Percentiles rank a stretch among this genome's conserved stretches.
Evolutionary conservation across 2,888 invertebrate genomes (phyloP).

Genomic region (Cataglyphis albicans): DNA sequence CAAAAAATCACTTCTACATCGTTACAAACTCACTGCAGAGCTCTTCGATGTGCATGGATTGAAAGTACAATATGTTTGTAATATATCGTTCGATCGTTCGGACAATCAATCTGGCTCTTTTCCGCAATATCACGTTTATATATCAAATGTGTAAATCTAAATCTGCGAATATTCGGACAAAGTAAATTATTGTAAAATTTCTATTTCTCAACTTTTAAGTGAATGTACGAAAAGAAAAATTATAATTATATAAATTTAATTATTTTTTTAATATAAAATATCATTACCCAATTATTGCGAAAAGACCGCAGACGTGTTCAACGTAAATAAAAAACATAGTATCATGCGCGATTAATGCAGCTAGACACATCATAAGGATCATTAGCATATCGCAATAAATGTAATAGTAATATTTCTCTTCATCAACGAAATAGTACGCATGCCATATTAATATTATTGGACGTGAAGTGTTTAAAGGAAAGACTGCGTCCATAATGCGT

Average conservation of each 20-base stretch:
- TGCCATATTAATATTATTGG: constrained; percentile 8
- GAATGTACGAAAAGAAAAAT: neutral
- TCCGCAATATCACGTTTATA: neutral
- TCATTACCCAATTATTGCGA: constrained; percentile 27
- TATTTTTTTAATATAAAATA: neutral
- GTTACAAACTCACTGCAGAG: constrained; percentile 42
- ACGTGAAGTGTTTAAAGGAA: constrained; percentile 36
- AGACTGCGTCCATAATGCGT: constrained; percentile 2
- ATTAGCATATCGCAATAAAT: constrained; percentile 3
- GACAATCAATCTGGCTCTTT: neutral
- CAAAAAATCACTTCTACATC: neutral
- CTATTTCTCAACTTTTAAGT: neutral
- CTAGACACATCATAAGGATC: neutral
- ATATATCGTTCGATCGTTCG: neutral
- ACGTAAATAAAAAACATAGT: constrained; percentile 21
- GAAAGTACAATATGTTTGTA: neutral
- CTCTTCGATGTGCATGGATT: constrained; percentile 19
- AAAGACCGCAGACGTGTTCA: constrained; percentile 32
- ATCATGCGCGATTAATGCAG: constrained; percentile 15
- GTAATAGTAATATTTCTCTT: constrained; percentile 17
- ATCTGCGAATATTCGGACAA: constrained; percentile 13
- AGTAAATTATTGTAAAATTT: neutral
- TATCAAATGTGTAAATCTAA: neutral
- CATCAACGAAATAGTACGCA: constrained; percentile 37
- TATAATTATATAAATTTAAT: constrained; percentile 1